Percentiles rank a stretch among this genome's conserved stretches.
Evolutionary conservation across 2,797 vertebrate species (phyloP).

Genomic region (Rousettus madagascariensis): DNA sequence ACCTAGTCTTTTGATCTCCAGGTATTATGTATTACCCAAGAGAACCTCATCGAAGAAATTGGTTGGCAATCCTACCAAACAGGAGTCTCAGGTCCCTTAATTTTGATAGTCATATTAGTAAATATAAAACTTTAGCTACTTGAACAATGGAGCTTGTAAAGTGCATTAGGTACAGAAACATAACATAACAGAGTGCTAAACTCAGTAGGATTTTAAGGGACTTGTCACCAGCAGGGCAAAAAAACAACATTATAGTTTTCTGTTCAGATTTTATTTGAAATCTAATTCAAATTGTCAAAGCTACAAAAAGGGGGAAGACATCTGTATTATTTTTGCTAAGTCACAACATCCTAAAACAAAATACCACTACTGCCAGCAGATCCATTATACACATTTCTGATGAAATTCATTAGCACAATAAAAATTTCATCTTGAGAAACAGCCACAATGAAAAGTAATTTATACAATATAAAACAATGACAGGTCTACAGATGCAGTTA

Average conservation of each 20-base stretch:
- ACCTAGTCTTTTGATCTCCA: conserved; percentile 14
- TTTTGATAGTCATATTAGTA: conserved; percentile 38
- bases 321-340: conserved; percentile 86
- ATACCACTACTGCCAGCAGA: conserved; percentile 91
- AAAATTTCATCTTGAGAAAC: conserved; percentile 87
- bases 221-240: conserved; percentile 79
- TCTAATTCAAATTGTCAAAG: conserved; percentile 93
- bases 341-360: conserved; percentile 93
- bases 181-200: conserved; percentile 68
- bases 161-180: conserved; percentile 74
- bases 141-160: conserved; percentile 55
- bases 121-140: conserved; percentile 39
- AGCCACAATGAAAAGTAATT: conserved; percentile 90
- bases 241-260: conserved; percentile 85
- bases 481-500: conserved; percentile 89
- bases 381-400: conserved; percentile 88
- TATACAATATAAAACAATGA: conserved; percentile 99
- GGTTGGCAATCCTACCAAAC: not conserved
- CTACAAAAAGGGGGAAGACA: conserved; percentile 93
- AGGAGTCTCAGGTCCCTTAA: conserved; percentile 30
- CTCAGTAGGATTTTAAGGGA: conserved; percentile 60
- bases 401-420: conserved; percentile 90
- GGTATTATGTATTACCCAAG: conserved; percentile 5
- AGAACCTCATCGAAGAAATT: conserved; percentile 5
- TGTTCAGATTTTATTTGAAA: conserved; percentile 94